Evolutionary conservation across 2,888 invertebrate species (phyloP).

Genomic region (Anorthoa munda): DNA sequence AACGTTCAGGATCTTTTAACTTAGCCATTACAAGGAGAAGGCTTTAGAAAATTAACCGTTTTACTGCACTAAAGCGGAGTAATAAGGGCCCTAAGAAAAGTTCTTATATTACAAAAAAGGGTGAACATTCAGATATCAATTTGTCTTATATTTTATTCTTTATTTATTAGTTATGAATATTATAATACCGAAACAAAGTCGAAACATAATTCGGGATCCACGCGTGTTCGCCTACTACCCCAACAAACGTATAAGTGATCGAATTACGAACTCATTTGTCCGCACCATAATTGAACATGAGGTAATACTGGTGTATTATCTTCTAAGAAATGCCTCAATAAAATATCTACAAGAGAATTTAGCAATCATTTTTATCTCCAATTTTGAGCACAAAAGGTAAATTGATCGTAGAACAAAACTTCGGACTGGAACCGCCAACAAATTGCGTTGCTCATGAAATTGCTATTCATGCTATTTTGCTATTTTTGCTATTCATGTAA

Average conservation of each 20-base stretch:
- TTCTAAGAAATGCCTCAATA: not conserved
- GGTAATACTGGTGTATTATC: not conserved
- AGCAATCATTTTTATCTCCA: slow-evolving; percentile 1
- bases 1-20: too few relatives aligned
- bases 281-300: too few relatives aligned
- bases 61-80: too few relatives aligned
- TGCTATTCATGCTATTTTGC: slow-evolving; percentile 39
- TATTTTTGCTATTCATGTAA: slow-evolving; percentile 45
- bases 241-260: not conserved
- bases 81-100: too few relatives aligned
- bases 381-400: slow-evolving; percentile 14
- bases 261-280: slow-evolving; percentile 18
- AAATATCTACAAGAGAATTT: not conserved
- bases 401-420: slow-evolving; percentile 20
- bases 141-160: too few relatives aligned
- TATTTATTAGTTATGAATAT: not conserved
- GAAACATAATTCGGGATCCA: slow-evolving; percentile 23
- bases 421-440: slow-evolving; percentile 43
- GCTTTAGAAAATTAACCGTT: too few relatives aligned
- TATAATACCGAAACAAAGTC: not conserved
- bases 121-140: not conserved
- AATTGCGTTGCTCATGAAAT: slow-evolving; percentile 48
- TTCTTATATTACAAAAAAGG: too few relatives aligned
- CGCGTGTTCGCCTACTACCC: not conserved
- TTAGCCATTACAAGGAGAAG: too few relatives aligned